Evolutionary conservation across 2,888 invertebrate genomes (phyloP), one percentile per base, ranked within the genome.

Genomic region (Scelioninae gen. 1): DNA sequence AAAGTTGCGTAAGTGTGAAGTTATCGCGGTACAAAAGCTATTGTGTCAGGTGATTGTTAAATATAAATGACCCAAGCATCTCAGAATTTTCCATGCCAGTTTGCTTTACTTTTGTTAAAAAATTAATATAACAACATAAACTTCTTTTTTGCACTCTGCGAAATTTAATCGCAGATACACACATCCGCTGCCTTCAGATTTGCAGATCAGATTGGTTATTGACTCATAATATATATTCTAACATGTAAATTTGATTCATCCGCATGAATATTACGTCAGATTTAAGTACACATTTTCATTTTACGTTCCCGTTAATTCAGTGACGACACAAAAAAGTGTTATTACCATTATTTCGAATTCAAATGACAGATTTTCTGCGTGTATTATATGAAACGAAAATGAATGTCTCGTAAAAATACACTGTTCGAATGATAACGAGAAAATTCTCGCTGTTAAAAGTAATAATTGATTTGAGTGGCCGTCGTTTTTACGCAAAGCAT

Each of bases 1-100:
- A 43, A 45, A 58, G 23, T 51, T 51, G 49, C 49, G 29, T 29
- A 29, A 51, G 49, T 23, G 49, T 11, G 9, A 23, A 10, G 29
- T 51, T 29, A 29, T 51, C 13, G 29, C 5, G 13, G 15, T n/a
- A 29, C 10, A 23, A 53, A 53, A 32, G 31, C 31, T 53, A 53
- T 53, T 53, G 31, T 53, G 31, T 31, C 7, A 5, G 10, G 53
- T n/a, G n/a, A 53, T 31, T 53, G 29, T 32, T 31, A 10, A 31
- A 15, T 16, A 53, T 31, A 53, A 53, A 53, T 53, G 53, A 31
- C 31, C 31, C 6, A 10, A 6, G 53, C 31, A 0, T 1, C 53
- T 31, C n/a, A 31, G 53, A 53, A 53, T 32, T 23, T 49, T 49
- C 1, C 49, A 29, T 49, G 10, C 23, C 23, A 2, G 29, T 49